These are phyloP conservation scores for Diorhabda sublineata DNA, from an alignment of 1,140 invertebrate species.

Conservation along the genomic window DNA sequence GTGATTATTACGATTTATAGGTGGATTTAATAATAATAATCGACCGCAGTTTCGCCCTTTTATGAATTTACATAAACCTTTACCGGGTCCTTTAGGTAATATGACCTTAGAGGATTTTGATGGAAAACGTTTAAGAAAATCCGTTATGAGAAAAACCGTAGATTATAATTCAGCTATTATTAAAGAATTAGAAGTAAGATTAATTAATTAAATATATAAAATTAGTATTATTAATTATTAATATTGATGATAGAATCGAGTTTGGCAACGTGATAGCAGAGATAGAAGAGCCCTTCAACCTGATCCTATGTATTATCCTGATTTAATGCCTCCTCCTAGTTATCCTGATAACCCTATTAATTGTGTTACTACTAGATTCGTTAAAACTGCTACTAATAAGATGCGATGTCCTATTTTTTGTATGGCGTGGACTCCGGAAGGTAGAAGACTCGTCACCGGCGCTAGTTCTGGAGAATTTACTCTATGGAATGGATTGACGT, in stretches of 20 bases:
- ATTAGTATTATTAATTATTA: conserved; percentile 6
- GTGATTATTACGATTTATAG: neutral
- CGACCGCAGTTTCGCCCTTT: conserved; percentile 51
- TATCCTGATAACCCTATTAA: conserved; percentile 95
- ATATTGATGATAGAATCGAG: conserved; percentile 64
- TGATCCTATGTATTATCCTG: conserved; percentile 85
- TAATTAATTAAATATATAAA: neutral
- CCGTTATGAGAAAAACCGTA: conserved; percentile 95
- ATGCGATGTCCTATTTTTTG: conserved; percentile 99
- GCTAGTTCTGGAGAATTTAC: conserved; percentile 99
- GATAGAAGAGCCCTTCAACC: conserved; percentile 85
- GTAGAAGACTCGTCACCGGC: conserved; percentile 93
- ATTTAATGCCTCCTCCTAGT: conserved; percentile 81
- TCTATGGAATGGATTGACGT: conserved; percentile 98
- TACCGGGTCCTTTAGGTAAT: conserved; percentile 54
- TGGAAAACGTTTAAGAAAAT: conserved; percentile 92
- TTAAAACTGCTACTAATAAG: conserved; percentile 99
- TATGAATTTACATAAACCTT: conserved; percentile 53
- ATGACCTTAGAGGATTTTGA: conserved; percentile 85
- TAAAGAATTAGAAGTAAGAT: conserved; percentile 72
- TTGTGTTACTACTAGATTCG: conserved; percentile 93
- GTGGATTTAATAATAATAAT: conserved; percentile 12
- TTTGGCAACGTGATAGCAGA: conserved; percentile 90
- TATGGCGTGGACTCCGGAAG: conserved; percentile 98
- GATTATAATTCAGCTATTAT: conserved; percentile 98